A percentile compares a stretch with the other conserved stretches of the same genome.
Conservation (phyloP, 2,888 invertebrate species). For the Xestia ashworthii region DNA sequence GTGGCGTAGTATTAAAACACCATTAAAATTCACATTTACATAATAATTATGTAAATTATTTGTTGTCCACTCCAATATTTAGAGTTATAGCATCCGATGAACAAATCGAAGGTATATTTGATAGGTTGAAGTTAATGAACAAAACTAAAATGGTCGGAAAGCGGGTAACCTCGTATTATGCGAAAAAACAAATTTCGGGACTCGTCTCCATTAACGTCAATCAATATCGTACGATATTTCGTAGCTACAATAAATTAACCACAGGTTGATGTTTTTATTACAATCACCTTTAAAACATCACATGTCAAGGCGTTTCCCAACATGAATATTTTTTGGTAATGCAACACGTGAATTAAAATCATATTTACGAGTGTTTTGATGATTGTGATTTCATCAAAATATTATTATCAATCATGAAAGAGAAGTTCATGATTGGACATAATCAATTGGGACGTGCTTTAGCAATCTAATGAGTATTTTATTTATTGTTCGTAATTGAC, state of each 20-base stretch:
- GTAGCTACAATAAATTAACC: conserved; percentile 59
- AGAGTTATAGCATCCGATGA: conserved; percentile 18
- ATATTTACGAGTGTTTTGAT: conserved; percentile 18
- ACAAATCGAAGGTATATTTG: neutral
- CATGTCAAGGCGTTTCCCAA: conserved; percentile 59
- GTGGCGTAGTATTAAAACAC: conserved; percentile 25
- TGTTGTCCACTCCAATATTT: conserved; percentile 32
- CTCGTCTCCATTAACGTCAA: conserved; percentile 35
- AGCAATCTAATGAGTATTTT: conserved; percentile 30
- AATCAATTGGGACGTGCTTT: conserved; percentile 28
- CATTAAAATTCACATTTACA: conserved; percentile 25
- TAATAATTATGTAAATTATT: conserved; percentile 51
- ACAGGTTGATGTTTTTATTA: conserved; percentile 51
- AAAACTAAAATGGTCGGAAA: conserved; percentile 13
- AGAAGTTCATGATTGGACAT: conserved; percentile 30
- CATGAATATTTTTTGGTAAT: conserved; percentile 33
- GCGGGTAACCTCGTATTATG: conserved; percentile 14
- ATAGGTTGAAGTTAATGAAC: conserved; percentile 42
- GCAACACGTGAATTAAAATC: conserved; percentile 22
- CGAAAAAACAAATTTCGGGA: conserved; percentile 37
- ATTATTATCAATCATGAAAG: conserved; percentile 18
- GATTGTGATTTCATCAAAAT: conserved; percentile 42
- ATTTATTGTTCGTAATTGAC: conserved; percentile 35
- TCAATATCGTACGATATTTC: conserved; percentile 49
- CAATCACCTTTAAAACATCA: conserved; percentile 47